Percentiles rank a stretch among this genome's conserved stretches.
phyloP scores from a whole-genome alignment of 2,888 invertebrate species.

The Orchestes rusci region DNA sequence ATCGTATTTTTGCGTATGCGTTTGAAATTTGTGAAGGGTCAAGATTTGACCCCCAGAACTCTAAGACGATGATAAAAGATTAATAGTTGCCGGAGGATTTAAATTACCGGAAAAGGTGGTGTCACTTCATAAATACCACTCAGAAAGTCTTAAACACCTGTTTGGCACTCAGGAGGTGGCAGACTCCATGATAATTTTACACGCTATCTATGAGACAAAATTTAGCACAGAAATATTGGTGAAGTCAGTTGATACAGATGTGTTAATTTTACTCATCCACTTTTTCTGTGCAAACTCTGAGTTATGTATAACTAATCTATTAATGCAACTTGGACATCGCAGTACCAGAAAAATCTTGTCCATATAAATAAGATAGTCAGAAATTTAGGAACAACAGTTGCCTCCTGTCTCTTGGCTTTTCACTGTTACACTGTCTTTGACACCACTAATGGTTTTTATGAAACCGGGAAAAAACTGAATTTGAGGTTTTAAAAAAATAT shows the following conservation, averaged over 20 bases:
- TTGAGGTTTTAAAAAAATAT: slow-evolving; percentile 5
- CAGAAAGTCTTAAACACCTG: slow-evolving; percentile 1
- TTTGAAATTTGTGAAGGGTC: no score
- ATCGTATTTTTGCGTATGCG: no score
- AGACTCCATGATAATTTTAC: slow-evolving; percentile 2
- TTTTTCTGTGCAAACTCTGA: slow-evolving; percentile 5
- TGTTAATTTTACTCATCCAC: slow-evolving; percentile 16
- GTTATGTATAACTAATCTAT: neutral
- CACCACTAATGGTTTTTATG: slow-evolving; percentile 8
- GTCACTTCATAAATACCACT: neutral
- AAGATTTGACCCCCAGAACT: no score
- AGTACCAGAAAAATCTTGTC: slow-evolving; percentile 1
- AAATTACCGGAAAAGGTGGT: neutral
- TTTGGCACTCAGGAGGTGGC: slow-evolving; percentile 2
- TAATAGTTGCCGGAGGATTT: slow-evolving; percentile 2
- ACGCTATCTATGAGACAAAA: neutral
- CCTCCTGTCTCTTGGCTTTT: slow-evolving; percentile 1
- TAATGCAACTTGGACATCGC: slow-evolving; percentile 7
- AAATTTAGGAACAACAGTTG: slow-evolving; percentile 6
- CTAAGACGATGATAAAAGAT: neutral
- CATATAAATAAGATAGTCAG: neutral
- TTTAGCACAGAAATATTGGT: slow-evolving; percentile 10
- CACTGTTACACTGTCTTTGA: neutral
- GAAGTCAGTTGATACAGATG: slow-evolving; percentile 13
- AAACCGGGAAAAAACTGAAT: slow-evolving; percentile 8